These are phyloP conservation scores for Dicaeum eximium DNA, from an alignment of 2,113 vertebrate genomes.

Conservation along the genomic window DNA sequence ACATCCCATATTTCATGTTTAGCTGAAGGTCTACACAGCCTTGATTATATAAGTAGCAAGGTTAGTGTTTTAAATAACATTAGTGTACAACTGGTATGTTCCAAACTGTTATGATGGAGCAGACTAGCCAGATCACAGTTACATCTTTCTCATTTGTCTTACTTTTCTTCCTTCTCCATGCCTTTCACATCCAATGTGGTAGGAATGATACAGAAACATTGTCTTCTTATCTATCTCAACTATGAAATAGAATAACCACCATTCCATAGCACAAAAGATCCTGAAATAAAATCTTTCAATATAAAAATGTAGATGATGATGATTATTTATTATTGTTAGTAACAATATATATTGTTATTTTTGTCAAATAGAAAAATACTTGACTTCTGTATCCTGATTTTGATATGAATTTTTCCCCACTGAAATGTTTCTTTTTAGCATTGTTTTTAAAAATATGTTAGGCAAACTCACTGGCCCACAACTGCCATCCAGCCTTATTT, in stretches of 20 bases:
- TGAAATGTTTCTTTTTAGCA: background rate
- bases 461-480: background rate
- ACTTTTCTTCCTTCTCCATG: background rate
- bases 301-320: background rate
- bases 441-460: background rate
- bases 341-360: background rate
- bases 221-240: background rate
- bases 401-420: background rate
- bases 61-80: background rate
- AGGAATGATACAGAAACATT: background rate
- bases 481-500: background rate
- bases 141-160: background rate
- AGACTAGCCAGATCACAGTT: background rate
- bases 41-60: background rate
- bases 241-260: background rate
- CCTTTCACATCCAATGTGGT: rapidly evolving
- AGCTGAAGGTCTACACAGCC: background rate
- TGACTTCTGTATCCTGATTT: background rate
- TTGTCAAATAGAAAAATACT: background rate
- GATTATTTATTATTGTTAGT: background rate
- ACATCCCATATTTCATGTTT: background rate
- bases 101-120: background rate
- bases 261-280: background rate
- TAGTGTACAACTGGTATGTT: background rate
- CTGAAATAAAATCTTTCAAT: background rate